A percentile compares a stretch with the other conserved stretches of the same genome.
phyloP scores from a whole-genome alignment of 23 tunicate species.

The Ascidia mentula region DNA sequence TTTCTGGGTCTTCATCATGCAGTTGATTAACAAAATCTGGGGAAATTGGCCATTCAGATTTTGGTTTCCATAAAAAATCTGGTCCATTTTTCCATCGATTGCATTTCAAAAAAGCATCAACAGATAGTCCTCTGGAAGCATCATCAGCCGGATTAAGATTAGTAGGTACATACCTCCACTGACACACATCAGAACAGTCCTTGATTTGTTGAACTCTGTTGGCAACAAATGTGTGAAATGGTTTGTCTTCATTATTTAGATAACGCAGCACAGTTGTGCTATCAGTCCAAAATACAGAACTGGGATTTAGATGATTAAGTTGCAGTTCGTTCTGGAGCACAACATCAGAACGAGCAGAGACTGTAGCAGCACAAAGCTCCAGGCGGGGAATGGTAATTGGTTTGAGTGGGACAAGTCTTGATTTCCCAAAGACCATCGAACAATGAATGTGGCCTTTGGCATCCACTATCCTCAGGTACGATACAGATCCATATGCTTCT shows the following conservation, averaged over 20 bases:
- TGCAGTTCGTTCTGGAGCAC: slow-evolving; percentile 28
- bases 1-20: slow-evolving; percentile 20
- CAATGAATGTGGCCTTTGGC: slow-evolving; percentile 23
- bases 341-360: slow-evolving; percentile 19
- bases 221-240: slow-evolving; percentile 59
- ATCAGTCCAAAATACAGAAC: slow-evolving; percentile 53
- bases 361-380: slow-evolving; percentile 49
- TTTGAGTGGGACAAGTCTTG: slow-evolving; percentile 48
- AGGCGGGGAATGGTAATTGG: slow-evolving; percentile 33
- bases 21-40: slow-evolving; percentile 9
- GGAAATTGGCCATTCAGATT: slow-evolving; percentile 21
- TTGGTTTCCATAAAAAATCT: slow-evolving; percentile 29
- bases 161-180: slow-evolving; percentile 41
- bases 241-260: slow-evolving; percentile 11
- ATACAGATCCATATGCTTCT: slow-evolving; percentile 39
- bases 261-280: slow-evolving; percentile 52
- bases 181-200: slow-evolving; percentile 16
- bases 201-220: slow-evolving; percentile 47
- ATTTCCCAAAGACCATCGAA: slow-evolving; percentile 37
- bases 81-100: slow-evolving; percentile 53
- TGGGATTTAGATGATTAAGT: neutral
- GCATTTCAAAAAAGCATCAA: slow-evolving; percentile 16
- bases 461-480: slow-evolving; percentile 41
- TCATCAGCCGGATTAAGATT: neutral
- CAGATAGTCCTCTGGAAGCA: neutral